Conservation (phyloP, 2,113 vertebrate genomes). For the Alces alces region DNA sequence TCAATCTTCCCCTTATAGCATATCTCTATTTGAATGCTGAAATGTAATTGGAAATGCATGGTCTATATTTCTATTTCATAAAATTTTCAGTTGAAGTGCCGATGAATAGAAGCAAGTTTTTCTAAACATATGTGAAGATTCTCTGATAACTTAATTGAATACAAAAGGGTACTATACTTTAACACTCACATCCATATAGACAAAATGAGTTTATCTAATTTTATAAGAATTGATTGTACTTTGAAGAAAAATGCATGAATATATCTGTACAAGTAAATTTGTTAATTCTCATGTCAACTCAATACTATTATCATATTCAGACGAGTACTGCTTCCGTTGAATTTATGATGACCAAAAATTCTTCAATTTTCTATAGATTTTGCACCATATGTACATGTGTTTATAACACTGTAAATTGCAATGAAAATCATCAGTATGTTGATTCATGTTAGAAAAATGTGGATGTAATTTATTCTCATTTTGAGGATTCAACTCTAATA, state of each 20-base stretch:
- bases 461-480: not conserved
- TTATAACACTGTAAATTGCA: not conserved
- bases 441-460: constrained; percentile 11
- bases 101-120: not conserved
- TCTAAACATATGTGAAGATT: not conserved
- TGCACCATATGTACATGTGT: not conserved
- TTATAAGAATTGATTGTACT: not conserved
- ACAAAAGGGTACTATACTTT: not conserved
- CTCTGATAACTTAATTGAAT: not conserved
- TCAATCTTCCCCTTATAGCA: not conserved
- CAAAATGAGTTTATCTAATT: not conserved
- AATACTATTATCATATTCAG: not conserved
- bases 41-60: not conserved
- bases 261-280: not conserved
- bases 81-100: not conserved
- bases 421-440: not conserved
- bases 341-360: not conserved
- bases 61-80: not conserved
- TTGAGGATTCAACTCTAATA: not conserved
- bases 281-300: not conserved
- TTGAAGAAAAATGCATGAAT: not conserved
- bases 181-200: not conserved
- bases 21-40: not conserved
- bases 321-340: not conserved
- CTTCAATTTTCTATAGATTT: not conserved